phyloP scores from a whole-genome alignment of 2,113 vertebrate species.

The Stictonetta naevosa region DNA sequence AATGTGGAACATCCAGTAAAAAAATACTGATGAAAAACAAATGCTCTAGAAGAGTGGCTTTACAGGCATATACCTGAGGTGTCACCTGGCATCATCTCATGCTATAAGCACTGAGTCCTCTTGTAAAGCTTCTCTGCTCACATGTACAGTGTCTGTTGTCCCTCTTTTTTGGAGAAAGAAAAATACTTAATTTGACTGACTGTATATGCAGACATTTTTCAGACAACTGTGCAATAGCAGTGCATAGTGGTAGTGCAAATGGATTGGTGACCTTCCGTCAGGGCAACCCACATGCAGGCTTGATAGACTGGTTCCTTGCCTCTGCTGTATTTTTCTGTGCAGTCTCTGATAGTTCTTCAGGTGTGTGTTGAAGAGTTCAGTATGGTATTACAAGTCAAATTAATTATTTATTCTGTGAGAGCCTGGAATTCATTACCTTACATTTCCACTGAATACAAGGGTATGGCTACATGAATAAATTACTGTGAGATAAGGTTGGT shows the following conservation, averaged over 20 bases:
- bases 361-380: neutral
- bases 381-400: neutral
- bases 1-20: neutral
- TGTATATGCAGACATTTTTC: neutral
- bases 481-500: neutral
- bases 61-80: neutral
- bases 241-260: neutral
- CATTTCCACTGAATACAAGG: neutral
- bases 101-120: neutral
- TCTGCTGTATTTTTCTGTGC: neutral
- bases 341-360: neutral
- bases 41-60: neutral
- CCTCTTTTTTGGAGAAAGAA: neutral
- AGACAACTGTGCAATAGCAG: fast-evolving
- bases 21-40: neutral
- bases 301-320: neutral
- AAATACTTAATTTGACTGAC: neutral
- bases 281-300: neutral
- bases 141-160: neutral
- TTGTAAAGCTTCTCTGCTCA: neutral
- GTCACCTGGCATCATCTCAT: neutral
- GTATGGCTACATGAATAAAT: constrained; percentile 16
- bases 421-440: neutral
- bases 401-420: constrained; percentile 40
- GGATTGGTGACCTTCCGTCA: fast-evolving